Conservation (phyloP, 2,113 vertebrate genomes). For the Pseudonaja textilis region DNA sequence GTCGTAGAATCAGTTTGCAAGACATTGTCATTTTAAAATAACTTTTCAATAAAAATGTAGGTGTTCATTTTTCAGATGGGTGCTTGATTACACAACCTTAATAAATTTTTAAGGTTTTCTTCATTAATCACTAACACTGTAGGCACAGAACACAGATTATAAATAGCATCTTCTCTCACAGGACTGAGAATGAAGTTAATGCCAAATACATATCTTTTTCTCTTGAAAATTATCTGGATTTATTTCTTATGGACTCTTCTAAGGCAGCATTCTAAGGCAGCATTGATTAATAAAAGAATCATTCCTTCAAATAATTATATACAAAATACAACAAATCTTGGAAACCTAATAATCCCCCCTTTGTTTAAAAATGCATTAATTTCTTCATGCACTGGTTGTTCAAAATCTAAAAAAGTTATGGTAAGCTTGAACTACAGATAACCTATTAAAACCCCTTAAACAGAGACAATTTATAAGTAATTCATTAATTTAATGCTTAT, state of each 20-base stretch:
- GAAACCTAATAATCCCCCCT: constrained; percentile 7
- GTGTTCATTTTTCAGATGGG: constrained; percentile 47
- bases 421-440: neutral
- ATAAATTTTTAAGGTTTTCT: constrained; percentile 60
- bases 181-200: constrained; percentile 46
- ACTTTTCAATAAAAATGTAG: constrained; percentile 57
- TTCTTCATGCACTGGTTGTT: neutral
- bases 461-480: neutral
- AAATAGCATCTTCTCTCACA: constrained; percentile 51
- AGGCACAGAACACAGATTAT: constrained; percentile 50
- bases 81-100: constrained; percentile 57
- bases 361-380: neutral
- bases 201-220: constrained; percentile 13
- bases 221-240: constrained; percentile 48
- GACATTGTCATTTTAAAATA: constrained; percentile 46
- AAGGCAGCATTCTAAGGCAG: neutral
- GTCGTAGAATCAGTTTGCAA: constrained; percentile 38
- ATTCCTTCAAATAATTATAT: constrained; percentile 34
- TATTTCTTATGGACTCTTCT: constrained; percentile 44
- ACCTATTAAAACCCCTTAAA: neutral
- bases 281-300: constrained; percentile 3
- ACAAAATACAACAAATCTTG: constrained; percentile 43
- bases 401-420: neutral
- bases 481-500: neutral
- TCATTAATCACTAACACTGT: constrained; percentile 61